Base-by-base conservation (phyloP, 35 echinoderm and acorn worm genomes). In the Patiria miniata region DNA sequence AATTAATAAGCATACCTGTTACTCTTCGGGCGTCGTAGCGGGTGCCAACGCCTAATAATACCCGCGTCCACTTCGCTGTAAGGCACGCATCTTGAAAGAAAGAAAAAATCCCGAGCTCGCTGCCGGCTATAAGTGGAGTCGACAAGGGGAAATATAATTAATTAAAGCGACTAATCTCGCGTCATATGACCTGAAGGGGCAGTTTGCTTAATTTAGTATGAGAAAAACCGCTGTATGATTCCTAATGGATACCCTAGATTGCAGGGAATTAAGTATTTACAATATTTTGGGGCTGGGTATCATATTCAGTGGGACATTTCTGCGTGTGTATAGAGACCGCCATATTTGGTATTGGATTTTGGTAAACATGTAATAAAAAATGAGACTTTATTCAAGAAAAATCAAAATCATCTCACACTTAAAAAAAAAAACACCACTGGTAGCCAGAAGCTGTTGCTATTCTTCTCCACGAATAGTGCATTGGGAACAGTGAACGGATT, bases 1-100 rank as follows among this genome's bases (percentile, higher is more conserved):
- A 73, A 73, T 73, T 73, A 73, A 73, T 73, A 73, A 73, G 65
- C 65, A 73, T 73, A 73, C 65, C 65, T 73, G 65, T 73, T 73
- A 73, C 65, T 73, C 65, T 73, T 30, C 19, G 26, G 65, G 65
- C 65, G 65, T 10, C 65, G 34, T 22, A 73, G 34, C 65, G 22
- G 65, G 65, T 73, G 26, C 34, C 42, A 12, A 34, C 14, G 65
- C 65, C 34, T 73, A 12, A 30, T 73, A 73, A 73, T 30, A 73
- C 34, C 65, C 21, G 14, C 18, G 0, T 47, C 29, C 65, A 34
- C 65, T 73, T 10, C 21, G 26, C 29, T n/a, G n/a, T 23, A 30
- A 23, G 65, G 26, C 34, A 73, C 65, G 14, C 34, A 14, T 4
- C 42, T n/a, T n/a, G n/a, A n/a, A n/a, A n/a, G n/a, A n/a, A n/a